Base-by-base conservation (phyloP, 2,113 vertebrate species). In the Mustelus asterias region DNA sequence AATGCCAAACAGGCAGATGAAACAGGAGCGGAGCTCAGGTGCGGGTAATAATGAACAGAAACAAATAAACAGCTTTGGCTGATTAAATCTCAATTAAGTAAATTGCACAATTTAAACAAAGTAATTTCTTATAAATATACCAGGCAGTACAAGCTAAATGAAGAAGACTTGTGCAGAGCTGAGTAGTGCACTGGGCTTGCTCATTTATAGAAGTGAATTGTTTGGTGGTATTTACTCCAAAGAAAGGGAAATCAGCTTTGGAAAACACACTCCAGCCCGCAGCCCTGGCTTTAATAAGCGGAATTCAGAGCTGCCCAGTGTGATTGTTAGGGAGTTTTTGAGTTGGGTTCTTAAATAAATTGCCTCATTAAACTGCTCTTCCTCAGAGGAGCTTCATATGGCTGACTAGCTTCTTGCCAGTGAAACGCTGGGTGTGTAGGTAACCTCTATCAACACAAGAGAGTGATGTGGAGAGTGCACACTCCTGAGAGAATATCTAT, bases 31-130 rank as follows among this genome's bases (percentile, higher is more conserved):
- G 88, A 89, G 44, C 26, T 90, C 54, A 90, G 88, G 88, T 90
- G 88, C 88, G 60, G 26, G 54, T 60, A 33, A 90, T 90, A 58
- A 90, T 33, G 54, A 90, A 26, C 54, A 41, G 6, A 14, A 89
- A 58, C 48, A 60, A 60, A 60, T 58, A 90, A 60, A 90, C 88
- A 60, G 88, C 54, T 60, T 60, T 90, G 54, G 88, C 88, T 90
- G 54, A 90, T 90, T 90, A 90, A 60, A 58, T 60, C 88, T 54
- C 54, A 90, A 90, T 90, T 90, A 90, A 90, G 88, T 90, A 90
- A 90, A 90, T 90, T 90, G 88, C 88, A 90, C 88, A 60, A 60
- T 90, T 90, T 90, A 90, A 90, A 90, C 88, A 90, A 60, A 60
- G 88, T 58, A 60, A 58, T 90, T 58, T 60, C 54, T 33, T 90